These are phyloP conservation scores for Remorina albescens DNA, from an alignment of 2,797 vertebrate species.

Conservation along the genomic window DNA sequence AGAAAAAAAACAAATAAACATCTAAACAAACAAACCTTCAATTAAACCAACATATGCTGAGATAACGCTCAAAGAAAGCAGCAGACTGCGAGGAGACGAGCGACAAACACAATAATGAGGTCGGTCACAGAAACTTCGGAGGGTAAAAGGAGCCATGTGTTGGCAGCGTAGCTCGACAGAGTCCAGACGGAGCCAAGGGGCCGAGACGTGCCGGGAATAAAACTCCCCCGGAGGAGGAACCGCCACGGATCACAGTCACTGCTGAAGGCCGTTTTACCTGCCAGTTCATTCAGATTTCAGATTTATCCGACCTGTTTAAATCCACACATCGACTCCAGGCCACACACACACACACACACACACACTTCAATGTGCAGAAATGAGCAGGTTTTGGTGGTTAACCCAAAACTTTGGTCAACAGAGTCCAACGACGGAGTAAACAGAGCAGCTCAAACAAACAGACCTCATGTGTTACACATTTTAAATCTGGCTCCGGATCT, in stretches of 20 bases:
- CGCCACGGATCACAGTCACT: not conserved
- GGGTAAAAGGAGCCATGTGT: slow-evolving; percentile 31
- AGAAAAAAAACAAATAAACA: too few species aligned
- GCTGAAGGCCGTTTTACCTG: slow-evolving; percentile 1
- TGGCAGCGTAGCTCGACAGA: slow-evolving; percentile 1
- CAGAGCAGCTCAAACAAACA: slow-evolving; percentile 21
- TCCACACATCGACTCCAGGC: not conserved
- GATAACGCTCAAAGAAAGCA: slow-evolving; percentile 10
- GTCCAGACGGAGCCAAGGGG: not conserved
- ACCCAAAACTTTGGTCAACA: slow-evolving; percentile 6
- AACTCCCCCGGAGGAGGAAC: not conserved
- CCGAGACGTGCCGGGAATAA: not conserved
- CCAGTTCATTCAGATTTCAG: not conserved
- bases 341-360: not conserved
- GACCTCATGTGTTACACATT: not conserved
- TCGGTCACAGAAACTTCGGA: not conserved
- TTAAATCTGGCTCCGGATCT: not conserved
- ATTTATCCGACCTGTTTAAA: not conserved
- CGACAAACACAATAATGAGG: slow-evolving; percentile 25
- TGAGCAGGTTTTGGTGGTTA: slow-evolving; percentile 11
- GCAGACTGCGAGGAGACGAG: slow-evolving; percentile 17
- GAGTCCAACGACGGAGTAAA: slow-evolving; percentile 35
- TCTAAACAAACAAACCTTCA: too few species aligned
- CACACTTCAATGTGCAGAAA: not conserved
- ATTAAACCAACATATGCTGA: not conserved